Conservation (phyloP, 2,797 vertebrate genomes). For the Serranus cabrilla region DNA sequence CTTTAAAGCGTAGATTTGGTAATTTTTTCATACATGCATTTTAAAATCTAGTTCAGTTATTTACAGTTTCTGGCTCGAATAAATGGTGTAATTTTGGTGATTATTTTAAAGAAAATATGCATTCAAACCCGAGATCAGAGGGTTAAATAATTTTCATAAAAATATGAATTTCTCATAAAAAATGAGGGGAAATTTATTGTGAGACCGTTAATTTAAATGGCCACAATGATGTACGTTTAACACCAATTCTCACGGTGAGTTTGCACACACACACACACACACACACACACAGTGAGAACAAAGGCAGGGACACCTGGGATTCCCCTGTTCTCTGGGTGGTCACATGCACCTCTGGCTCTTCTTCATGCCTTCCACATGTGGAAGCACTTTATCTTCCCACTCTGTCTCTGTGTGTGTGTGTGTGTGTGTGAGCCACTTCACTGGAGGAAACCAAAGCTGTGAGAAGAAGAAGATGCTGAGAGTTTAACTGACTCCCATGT, state of each 20-base stretch:
- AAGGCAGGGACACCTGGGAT: slow-evolving; percentile 80
- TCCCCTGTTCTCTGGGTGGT: slow-evolving; percentile 80
- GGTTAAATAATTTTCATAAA: background rate
- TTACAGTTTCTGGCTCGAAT: no score
- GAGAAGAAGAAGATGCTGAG: slow-evolving; percentile 55
- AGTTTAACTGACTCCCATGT: slow-evolving; percentile 17
- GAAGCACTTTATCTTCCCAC: slow-evolving; percentile 80
- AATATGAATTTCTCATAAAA: background rate
- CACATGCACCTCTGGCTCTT: slow-evolving; percentile 75
- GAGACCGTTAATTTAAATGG: background rate
- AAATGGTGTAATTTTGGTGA: no score
- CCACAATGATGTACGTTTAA: background rate
- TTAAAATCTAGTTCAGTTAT: no score
- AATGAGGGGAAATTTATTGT: no score
- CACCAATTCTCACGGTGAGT: slow-evolving; percentile 19
- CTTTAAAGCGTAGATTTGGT: no score
- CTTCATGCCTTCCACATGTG: slow-evolving; percentile 83
- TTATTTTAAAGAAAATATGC: no score
- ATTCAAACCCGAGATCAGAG: no score
- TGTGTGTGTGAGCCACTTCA: slow-evolving; percentile 64
- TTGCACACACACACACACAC: background rate
- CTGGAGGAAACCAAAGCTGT: slow-evolving; percentile 50
- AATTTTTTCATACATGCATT: no score
- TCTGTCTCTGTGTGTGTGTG: slow-evolving; percentile 35
- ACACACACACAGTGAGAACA: slow-evolving; percentile 54